Percentiles rank a stretch among this genome's conserved stretches.
phyloP scores from a whole-genome alignment of 2,888 invertebrate species.

The Hydroisotoma schaefferi region DNA sequence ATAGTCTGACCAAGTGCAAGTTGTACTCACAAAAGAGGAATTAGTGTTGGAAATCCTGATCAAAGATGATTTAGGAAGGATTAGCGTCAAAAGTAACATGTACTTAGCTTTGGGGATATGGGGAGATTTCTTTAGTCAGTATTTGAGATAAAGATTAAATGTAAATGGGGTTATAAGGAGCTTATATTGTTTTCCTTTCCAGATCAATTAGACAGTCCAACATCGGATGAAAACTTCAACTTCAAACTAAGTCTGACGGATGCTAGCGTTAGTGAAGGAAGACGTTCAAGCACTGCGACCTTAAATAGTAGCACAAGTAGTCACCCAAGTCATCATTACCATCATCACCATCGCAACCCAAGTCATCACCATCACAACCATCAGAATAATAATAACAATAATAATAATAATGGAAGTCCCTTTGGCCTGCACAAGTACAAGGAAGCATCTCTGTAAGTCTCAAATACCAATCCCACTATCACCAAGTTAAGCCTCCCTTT shows the following conservation, averaged over 20 bases:
- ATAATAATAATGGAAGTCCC: constrained; percentile 29
- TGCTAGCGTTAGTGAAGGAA: constrained; percentile 27
- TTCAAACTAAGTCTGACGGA: constrained; percentile 39
- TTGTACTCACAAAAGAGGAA: too few species aligned
- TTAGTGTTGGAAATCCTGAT: too few species aligned
- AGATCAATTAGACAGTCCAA: constrained; percentile 37
- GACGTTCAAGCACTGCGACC: constrained; percentile 1
- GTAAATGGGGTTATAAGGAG: too few species aligned
- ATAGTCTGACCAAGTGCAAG: too few species aligned
- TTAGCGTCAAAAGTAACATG: too few species aligned
- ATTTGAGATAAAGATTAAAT: too few species aligned
- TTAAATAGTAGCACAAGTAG: neutral
- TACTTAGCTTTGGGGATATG: too few species aligned
- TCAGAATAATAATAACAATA: constrained; percentile 24
- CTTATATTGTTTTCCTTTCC: too few species aligned
- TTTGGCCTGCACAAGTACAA: constrained; percentile 29
- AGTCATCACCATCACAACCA: constrained; percentile 24
- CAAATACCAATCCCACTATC: neutral
- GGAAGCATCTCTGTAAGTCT: constrained; percentile 31
- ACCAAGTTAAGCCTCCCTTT: neutral
- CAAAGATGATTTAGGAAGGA: too few species aligned
- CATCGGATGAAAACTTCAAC: constrained; percentile 44
- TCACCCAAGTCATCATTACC: neutral
- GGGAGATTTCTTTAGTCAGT: too few species aligned
- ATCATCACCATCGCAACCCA: neutral